A percentile compares a stretch with the other conserved stretches of the same genome.
These are phyloP conservation scores for Allolobophora icterica DNA, from an alignment of 2,888 invertebrate genomes.

Conservation along the genomic window DNA sequence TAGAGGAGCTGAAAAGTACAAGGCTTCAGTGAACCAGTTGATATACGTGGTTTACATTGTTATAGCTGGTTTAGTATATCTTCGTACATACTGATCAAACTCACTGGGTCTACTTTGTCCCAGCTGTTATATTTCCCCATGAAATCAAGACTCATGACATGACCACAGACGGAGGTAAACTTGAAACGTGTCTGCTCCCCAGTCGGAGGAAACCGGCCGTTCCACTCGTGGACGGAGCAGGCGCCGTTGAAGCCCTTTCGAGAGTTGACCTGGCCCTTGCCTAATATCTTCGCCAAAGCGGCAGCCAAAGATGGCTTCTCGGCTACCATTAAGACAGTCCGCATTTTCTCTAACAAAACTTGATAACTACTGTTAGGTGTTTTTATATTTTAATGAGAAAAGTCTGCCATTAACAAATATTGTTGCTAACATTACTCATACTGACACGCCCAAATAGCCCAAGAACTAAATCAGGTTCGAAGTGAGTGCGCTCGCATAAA, in stretches of 20 bases:
- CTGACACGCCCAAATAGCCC: background rate
- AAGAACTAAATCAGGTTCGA: background rate
- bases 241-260: conserved; percentile 88
- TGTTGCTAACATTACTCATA: background rate
- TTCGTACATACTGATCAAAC: conserved; percentile 50
- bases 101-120: conserved; percentile 93
- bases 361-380: background rate
- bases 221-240: conserved; percentile 94
- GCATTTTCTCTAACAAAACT: conserved; percentile 51
- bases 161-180: conserved; percentile 99
- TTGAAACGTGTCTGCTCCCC: conserved; percentile 68
- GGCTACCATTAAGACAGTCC: conserved; percentile 86
- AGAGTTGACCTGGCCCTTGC: conserved; percentile 80
- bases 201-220: conserved; percentile 61
- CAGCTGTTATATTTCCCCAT: conserved; percentile 90
- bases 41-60: background rate
- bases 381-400: background rate
- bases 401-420: background rate
- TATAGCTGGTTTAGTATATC: background rate
- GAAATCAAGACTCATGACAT: conserved; percentile 96
- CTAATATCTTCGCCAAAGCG: conserved; percentile 89
- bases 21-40: background rate
- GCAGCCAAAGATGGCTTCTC: conserved; percentile 98
- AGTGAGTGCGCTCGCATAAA: background rate
- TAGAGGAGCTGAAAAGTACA: background rate